Evolutionary conservation across 2,113 vertebrate species (phyloP), one percentile per base, ranked within the genome.

Genomic region (Mystacornis crossleyi): DNA sequence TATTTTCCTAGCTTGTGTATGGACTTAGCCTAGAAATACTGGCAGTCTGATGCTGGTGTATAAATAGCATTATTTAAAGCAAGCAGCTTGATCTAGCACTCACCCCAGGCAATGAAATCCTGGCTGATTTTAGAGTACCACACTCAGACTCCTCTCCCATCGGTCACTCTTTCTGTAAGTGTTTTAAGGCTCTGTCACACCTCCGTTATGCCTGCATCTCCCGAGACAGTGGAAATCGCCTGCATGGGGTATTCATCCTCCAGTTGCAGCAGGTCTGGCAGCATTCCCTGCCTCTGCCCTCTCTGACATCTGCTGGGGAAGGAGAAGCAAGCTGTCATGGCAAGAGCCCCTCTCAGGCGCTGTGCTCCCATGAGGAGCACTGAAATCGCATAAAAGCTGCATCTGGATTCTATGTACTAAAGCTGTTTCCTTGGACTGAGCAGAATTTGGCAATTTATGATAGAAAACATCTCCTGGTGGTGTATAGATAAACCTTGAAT

Each of bases 151-250:
- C 6, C 14, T 33, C 15, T 48, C n/a, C 53, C 2, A 2, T 29
- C 0, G 0, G 18, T 29, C 20, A 15, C n/a, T 43, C 47, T 33
- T 66, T 38, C 45, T 65, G 8, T 1, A 7, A 75, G 28, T 18
- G 23, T 33, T 14, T 10, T 13, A 43, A 40, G 17, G 10, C 25
- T 85, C 61, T 55, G 55, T 62, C 74, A 34, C 33, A 43, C 12
- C 33, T 26, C 2, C 42, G 0, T 38, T 77, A 62, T 0, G 0
- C n/a, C n/a, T 3, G 1, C 13, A 19, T 42, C 61, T 72, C 43
- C 40, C 0, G 0, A 25, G 40, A 29, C 1, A 0, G 4, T 55
- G 21, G 38, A 48, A 79, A 64, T 69, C 0, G 0, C 15, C 42
- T 73, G 18, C 17, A 20, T 3, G 9, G 33, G 23, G 2, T 24